Percentiles rank a stretch among this genome's conserved stretches.
These are phyloP conservation scores for Gryllus longicercus DNA, from an alignment of 2,888 invertebrate species.

Conservation along the genomic window DNA sequence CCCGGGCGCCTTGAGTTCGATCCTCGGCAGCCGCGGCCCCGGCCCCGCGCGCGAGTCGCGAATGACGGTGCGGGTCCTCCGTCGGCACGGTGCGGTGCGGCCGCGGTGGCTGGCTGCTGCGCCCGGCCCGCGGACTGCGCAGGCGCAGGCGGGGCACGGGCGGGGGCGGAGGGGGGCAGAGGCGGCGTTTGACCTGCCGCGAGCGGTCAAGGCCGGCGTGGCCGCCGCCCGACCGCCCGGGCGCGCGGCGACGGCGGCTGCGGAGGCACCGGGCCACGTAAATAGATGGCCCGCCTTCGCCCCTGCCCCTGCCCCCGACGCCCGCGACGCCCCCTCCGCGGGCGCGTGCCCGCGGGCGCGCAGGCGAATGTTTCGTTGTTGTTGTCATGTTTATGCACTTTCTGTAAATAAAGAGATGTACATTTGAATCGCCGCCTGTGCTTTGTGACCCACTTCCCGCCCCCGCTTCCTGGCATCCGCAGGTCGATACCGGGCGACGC, in stretches of 20 bases:
- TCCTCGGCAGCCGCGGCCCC: too few relatives aligned
- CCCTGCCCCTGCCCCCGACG: neutral
- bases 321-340: neutral
- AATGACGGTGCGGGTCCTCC: too few relatives aligned
- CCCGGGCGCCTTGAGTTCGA: too few relatives aligned
- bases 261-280: too few relatives aligned
- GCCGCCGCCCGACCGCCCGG: neutral
- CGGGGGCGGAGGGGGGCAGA: neutral
- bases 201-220: neutral
- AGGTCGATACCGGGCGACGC: neutral
- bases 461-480: neutral
- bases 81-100: too few relatives aligned
- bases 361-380: neutral
- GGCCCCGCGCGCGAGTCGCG: too few relatives aligned
- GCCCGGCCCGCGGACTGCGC: too few relatives aligned
- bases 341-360: neutral
- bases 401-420: conserved; percentile 10
- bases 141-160: neutral
- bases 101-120: too few relatives aligned
- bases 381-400: neutral
- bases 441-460: neutral
- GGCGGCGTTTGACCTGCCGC: neutral
- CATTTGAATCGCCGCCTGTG: neutral
- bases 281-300: too few relatives aligned
- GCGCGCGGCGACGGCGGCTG: neutral